A percentile compares a stretch with the other conserved stretches of the same genome.
phyloP scores from a whole-genome alignment of 2,888 invertebrate genomes.

The Ptycholaimellus sp. region DNA sequence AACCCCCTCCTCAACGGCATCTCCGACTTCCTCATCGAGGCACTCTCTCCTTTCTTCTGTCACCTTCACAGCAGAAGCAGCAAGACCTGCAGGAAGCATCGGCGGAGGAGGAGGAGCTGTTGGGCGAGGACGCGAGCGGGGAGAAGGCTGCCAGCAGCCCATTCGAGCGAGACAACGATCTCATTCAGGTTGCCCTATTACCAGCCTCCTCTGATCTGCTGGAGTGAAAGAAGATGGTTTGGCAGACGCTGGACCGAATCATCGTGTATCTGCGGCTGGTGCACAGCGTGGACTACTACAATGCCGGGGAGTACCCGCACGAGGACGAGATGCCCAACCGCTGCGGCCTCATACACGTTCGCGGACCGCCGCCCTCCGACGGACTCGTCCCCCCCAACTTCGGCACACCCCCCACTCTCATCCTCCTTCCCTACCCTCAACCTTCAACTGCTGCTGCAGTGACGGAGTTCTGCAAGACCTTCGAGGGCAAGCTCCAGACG shows the following conservation, averaged over 20 bases:
- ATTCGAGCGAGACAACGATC: constrained; percentile 45
- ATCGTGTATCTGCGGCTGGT: constrained; percentile 80
- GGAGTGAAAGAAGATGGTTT: too few relatives aligned
- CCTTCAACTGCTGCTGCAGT: constrained; percentile 20
- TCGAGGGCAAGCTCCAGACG: constrained; percentile 70
- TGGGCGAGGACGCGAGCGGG: constrained; percentile 76
- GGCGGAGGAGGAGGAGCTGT: background rate
- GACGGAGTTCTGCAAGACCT: constrained; percentile 35
- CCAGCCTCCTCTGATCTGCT: too few relatives aligned
- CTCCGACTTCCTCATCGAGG: constrained; percentile 59
- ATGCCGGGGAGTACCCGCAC: constrained; percentile 91
- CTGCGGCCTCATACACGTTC: constrained; percentile 88
- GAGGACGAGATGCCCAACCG: constrained; percentile 97
- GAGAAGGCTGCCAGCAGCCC: constrained; percentile 35
- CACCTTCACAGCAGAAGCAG: background rate
- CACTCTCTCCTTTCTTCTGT: background rate
- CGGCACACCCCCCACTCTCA: background rate
- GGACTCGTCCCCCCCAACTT: constrained; percentile 28
- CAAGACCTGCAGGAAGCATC: too few relatives aligned
- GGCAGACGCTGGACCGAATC: constrained; percentile 44
- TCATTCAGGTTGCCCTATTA: constrained; percentile 53
- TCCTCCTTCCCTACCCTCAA: background rate
- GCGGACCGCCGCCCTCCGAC: constrained; percentile 59
- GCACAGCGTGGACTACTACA: constrained; percentile 95
- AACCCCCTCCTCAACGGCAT: constrained; percentile 89